Evolutionary conservation across 2,797 vertebrate species (phyloP).

Genomic region (Enteromius fasciolatus): DNA sequence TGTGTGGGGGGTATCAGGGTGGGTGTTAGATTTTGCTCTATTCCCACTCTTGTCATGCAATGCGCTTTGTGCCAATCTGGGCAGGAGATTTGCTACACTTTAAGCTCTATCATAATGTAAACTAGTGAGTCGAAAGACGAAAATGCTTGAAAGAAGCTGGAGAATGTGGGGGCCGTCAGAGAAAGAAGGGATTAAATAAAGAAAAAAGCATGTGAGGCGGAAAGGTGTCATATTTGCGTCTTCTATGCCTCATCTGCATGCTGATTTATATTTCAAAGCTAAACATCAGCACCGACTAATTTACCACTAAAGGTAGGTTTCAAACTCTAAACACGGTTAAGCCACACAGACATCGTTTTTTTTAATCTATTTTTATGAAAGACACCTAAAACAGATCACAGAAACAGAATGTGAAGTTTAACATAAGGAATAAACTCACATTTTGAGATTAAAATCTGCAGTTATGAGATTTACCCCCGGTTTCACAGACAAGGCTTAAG

Average conservation of each 20-base stretch:
- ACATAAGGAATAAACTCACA: background rate
- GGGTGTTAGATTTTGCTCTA: conserved; percentile 23
- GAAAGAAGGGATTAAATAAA: conserved; percentile 40
- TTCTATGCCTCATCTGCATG: conserved; percentile 24
- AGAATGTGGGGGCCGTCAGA: conserved; percentile 36
- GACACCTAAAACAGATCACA: background rate
- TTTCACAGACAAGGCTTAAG: too few species aligned
- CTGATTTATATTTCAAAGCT: conserved; percentile 21
- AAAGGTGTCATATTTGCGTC: conserved; percentile 42
- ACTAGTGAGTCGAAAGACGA: conserved; percentile 38
- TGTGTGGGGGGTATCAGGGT: conserved; percentile 17
- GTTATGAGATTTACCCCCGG: too few species aligned
- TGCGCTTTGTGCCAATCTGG: conserved; percentile 47
- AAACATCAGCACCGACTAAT: conserved; percentile 19
- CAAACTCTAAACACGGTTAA: background rate
- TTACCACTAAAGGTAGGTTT: background rate
- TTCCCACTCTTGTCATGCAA: conserved; percentile 30
- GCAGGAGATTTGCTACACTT: conserved; percentile 50
- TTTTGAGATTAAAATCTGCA: too few species aligned
- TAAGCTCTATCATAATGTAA: conserved; percentile 53
- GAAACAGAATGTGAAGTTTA: background rate
- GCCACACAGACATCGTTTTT: background rate
- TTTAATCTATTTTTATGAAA: background rate
- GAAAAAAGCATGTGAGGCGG: conserved; percentile 18
- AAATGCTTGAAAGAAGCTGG: conserved; percentile 38